phyloP scores from a whole-genome alignment of 2,888 invertebrate species.

The Xestia ashworthii region DNA sequence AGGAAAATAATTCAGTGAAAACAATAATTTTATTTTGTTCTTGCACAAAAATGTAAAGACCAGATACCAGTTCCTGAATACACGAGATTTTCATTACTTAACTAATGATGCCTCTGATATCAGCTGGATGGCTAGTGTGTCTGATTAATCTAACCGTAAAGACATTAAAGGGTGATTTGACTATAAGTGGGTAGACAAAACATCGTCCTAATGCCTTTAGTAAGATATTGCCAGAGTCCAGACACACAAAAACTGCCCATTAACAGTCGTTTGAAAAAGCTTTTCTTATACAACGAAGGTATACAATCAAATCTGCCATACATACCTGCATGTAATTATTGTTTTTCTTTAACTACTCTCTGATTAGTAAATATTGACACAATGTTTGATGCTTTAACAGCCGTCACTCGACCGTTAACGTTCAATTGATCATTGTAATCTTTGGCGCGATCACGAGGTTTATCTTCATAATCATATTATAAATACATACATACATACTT shows the following conservation, averaged over 20 bases:
- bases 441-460: background rate
- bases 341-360: background rate
- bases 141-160: background rate
- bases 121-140: background rate
- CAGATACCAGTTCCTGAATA: background rate
- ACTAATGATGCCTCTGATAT: background rate
- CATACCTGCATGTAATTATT: background rate
- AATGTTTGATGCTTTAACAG: background rate
- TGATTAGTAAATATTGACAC: background rate
- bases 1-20: background rate
- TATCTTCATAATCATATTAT: background rate
- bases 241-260: background rate
- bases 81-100: background rate
- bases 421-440: background rate
- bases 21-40: background rate
- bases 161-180: background rate
- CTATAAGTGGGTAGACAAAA: background rate
- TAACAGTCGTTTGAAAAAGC: background rate
- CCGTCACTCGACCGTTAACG: background rate
- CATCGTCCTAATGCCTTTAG: no score
- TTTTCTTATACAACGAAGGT: background rate
- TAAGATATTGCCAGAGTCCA: slow-evolving; percentile 1
- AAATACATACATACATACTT: no score
- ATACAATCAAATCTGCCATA: background rate
- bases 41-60: background rate